Evolutionary conservation across 1,140 invertebrate species (phyloP).

Genomic region (Battus philenor): DNA sequence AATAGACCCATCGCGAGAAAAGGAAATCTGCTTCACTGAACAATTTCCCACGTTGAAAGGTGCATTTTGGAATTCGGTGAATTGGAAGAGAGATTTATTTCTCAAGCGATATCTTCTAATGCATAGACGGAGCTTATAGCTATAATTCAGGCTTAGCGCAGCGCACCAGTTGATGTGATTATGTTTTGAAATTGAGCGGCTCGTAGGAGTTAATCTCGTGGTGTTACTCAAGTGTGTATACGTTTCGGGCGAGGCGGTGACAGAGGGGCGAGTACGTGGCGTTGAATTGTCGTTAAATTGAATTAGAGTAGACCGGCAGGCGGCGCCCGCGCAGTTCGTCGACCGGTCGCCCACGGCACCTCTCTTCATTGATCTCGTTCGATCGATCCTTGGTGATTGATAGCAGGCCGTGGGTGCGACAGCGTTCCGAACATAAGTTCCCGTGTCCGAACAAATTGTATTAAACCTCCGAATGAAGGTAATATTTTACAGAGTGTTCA

Average conservation of each 20-base stretch:
- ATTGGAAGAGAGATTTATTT: slow-evolving; percentile 2
- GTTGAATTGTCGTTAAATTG: slow-evolving; percentile 62
- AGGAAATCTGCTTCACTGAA: slow-evolving; percentile 12
- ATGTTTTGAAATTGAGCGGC: slow-evolving; percentile 28
- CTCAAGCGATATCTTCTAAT: background rate
- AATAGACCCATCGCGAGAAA: slow-evolving; percentile 16
- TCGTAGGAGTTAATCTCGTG: slow-evolving; percentile 23
- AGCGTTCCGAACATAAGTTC: slow-evolving; percentile 26
- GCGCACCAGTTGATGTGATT: slow-evolving; percentile 6
- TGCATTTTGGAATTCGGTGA: background rate
- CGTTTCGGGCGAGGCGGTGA: slow-evolving; percentile 36
- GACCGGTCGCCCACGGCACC: slow-evolving; percentile 64
- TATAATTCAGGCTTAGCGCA: slow-evolving; percentile 15
- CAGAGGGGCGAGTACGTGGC: slow-evolving; percentile 39
- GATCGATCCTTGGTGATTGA: slow-evolving; percentile 66
- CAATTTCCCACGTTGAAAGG: slow-evolving; percentile 7
- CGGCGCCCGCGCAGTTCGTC: slow-evolving; percentile 68
- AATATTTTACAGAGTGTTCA: slow-evolving; percentile 25
- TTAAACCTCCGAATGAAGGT: slow-evolving; percentile 14
- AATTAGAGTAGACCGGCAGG: slow-evolving; percentile 59
- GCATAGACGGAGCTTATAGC: background rate
- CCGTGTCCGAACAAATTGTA: slow-evolving; percentile 25
- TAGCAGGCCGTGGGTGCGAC: slow-evolving; percentile 55
- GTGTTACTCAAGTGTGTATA: slow-evolving; percentile 24
- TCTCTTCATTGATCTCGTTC: slow-evolving; percentile 61